Evolutionary conservation across 2,113 vertebrate species (phyloP).

Genomic region (Pachyramphus minor): DNA sequence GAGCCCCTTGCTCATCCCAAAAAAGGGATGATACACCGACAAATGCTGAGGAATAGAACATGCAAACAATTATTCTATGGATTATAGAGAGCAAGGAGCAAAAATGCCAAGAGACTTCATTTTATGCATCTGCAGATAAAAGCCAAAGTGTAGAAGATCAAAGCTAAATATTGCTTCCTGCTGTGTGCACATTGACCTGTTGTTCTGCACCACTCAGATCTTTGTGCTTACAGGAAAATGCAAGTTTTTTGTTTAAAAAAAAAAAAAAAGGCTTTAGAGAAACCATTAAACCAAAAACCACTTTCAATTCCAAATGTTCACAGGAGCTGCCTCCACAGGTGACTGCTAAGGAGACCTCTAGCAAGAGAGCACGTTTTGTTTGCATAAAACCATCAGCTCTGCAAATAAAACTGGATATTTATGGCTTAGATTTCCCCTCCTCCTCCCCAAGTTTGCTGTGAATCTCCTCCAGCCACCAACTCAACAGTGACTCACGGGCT

Average conservation of each 20-base stretch:
- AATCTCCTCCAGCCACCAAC: not conserved
- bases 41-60: not conserved
- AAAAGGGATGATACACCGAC: not conserved
- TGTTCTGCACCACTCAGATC: not conserved
- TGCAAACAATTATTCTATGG: not conserved
- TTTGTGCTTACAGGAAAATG: conserved; percentile 17
- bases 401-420: not conserved
- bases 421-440: not conserved
- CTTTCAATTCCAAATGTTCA: not conserved
- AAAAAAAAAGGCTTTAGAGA: not conserved
- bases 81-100: not conserved
- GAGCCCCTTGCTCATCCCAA: not conserved
- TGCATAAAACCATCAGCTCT: not conserved
- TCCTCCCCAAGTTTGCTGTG: not conserved
- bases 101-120: not conserved
- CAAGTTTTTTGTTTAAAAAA: not conserved
- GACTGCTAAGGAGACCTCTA: conserved; percentile 35
- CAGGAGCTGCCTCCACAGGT: conserved; percentile 42
- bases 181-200: not conserved
- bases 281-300: conserved; percentile 46
- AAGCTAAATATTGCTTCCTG: not conserved
- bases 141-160: not conserved
- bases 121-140: not conserved
- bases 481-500: not conserved
- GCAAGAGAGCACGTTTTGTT: not conserved